These are phyloP conservation scores for Myiozetetes cayanensis DNA, from an alignment of 2,113 vertebrate genomes.

Conservation along the genomic window DNA sequence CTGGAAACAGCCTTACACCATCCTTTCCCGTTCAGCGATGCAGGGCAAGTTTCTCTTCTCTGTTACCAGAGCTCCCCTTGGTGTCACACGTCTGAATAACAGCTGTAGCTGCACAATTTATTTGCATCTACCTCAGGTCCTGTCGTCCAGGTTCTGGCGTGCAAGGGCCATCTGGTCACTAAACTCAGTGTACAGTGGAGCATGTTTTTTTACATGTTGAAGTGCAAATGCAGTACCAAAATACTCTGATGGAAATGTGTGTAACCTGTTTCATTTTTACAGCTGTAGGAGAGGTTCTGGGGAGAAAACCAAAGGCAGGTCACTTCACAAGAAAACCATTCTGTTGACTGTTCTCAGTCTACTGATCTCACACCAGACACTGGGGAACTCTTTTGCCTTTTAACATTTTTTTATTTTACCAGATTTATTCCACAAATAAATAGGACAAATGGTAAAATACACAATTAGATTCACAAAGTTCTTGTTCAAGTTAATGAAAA, in stretches of 20 bases:
- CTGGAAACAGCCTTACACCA: neutral
- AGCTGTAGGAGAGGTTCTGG: neutral
- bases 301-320: neutral
- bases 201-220: neutral
- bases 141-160: neutral
- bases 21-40: neutral
- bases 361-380: neutral
- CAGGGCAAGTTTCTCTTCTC: neutral
- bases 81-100: neutral
- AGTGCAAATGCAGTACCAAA: neutral
- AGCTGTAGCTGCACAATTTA: neutral
- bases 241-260: neutral
- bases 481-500: neutral
- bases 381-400: neutral
- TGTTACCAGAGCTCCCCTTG: slow-evolving; percentile 34
- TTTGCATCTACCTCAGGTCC: neutral
- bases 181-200: neutral
- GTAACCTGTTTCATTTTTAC: neutral
- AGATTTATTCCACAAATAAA: neutral
- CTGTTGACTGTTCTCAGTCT: neutral
- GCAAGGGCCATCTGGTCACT: neutral
- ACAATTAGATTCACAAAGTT: neutral
- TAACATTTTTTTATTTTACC: neutral
- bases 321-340: neutral
- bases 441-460: neutral